phyloP scores from a whole-genome alignment of 2,113 vertebrate species.

The Falcunculus frontatus region DNA sequence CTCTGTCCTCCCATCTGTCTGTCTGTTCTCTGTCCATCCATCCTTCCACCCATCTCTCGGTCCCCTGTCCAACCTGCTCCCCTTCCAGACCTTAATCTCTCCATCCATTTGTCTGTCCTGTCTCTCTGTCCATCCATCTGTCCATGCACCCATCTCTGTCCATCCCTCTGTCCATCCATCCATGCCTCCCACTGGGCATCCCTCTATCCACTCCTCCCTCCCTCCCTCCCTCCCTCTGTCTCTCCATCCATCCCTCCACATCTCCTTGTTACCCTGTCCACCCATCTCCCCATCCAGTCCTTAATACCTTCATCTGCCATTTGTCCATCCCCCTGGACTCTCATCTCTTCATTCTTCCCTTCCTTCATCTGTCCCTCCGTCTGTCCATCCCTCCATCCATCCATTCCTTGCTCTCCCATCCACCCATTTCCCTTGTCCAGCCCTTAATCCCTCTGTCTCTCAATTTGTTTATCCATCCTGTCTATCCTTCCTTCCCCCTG shows the following conservation, averaged over 20 bases:
- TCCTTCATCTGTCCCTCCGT: no score
- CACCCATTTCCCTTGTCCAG: neutral
- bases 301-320: neutral
- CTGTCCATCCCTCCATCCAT: neutral
- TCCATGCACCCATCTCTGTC: neutral
- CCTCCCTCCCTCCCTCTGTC: neutral
- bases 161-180: neutral
- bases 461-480: neutral
- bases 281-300: neutral
- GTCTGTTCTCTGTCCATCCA: neutral
- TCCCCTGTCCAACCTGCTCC: neutral
- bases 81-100: neutral
- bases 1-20: neutral
- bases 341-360: neutral
- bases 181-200: neutral
- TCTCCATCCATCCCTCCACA: no score
- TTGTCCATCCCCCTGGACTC: neutral
- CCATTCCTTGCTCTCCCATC: neutral
- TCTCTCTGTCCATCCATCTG: neutral
- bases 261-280: neutral
- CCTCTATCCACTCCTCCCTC: neutral
- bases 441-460: neutral
- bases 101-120: neutral
- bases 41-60: neutral
- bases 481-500: neutral